phyloP scores from a whole-genome alignment of 2,888 invertebrate genomes.

The Trisateles emortualis region DNA sequence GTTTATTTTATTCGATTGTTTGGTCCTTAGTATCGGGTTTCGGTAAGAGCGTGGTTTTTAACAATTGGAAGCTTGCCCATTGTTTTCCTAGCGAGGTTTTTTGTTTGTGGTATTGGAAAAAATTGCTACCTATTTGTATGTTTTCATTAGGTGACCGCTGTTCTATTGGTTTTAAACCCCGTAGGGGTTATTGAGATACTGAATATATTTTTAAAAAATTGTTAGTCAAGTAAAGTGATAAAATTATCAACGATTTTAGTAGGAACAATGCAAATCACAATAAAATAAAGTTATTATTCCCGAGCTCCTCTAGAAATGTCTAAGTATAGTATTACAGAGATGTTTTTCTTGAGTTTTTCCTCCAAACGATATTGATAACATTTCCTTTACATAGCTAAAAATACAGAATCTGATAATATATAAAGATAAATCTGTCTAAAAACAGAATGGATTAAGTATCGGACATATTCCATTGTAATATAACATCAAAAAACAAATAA shows the following conservation, averaged over 20 bases:
- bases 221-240: too few species aligned
- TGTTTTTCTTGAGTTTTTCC: background rate
- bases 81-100: background rate
- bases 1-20: slow-evolving; percentile 28
- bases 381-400: background rate
- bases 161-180: background rate
- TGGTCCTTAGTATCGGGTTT: slow-evolving; percentile 14
- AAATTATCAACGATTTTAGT: too few species aligned
- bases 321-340: background rate
- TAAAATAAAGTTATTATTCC: too few species aligned
- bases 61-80: slow-evolving; percentile 3
- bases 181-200: background rate
- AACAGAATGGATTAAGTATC: too few species aligned
- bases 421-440: too few species aligned
- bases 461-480: too few species aligned
- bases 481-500: too few species aligned
- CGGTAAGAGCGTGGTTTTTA: slow-evolving; percentile 12
- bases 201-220: too few species aligned
- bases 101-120: slow-evolving; percentile 6
- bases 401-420: background rate
- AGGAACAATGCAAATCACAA: too few species aligned
- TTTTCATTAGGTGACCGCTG: slow-evolving; percentile 2
- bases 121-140: too few species aligned
- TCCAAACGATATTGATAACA: background rate
- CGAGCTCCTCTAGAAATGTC: background rate